Conservation (phyloP, 2,888 invertebrate species). For the Diarsia rubi region DNA sequence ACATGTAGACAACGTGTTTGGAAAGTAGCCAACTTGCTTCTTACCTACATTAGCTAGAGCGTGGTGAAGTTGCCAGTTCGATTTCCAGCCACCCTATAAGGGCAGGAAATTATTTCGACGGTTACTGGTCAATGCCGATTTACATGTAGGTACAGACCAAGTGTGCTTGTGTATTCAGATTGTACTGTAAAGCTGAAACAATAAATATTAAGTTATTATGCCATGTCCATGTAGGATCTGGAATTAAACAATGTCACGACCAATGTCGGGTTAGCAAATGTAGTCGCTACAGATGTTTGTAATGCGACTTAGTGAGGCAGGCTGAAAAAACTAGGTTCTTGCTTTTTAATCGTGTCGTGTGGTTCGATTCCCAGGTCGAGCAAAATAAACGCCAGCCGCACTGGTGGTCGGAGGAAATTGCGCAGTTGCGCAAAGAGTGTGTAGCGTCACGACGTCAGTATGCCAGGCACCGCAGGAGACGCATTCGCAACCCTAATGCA, state of each 20-base stretch:
- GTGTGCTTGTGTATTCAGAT: constrained; percentile 11
- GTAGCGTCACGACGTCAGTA: too few species aligned
- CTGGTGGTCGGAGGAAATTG: too few species aligned
- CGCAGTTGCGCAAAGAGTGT: too few species aligned
- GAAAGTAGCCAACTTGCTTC: constrained; percentile 42
- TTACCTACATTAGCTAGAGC: background rate
- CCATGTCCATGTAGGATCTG: background rate
- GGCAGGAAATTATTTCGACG: background rate
- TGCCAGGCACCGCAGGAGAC: too few species aligned
- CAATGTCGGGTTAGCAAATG: constrained; percentile 9
- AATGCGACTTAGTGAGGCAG: background rate
- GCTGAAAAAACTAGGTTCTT: background rate
- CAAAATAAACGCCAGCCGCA: too few species aligned
- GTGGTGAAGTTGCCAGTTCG: background rate
- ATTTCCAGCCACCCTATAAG: background rate
- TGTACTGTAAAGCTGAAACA: background rate
- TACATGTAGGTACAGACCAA: background rate
- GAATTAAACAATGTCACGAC: constrained; percentile 17
- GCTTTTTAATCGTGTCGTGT: background rate
- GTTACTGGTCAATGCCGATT: background rate
- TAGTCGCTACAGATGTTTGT: background rate
- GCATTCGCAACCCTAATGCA: too few species aligned
- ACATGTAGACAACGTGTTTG: constrained; percentile 47
- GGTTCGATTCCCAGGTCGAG: too few species aligned
- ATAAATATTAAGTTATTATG: constrained; percentile 17